A percentile compares a stretch with the other conserved stretches of the same genome.
Conservation (phyloP, 2,888 invertebrate genomes). For the Penaeus monodon region DNA sequence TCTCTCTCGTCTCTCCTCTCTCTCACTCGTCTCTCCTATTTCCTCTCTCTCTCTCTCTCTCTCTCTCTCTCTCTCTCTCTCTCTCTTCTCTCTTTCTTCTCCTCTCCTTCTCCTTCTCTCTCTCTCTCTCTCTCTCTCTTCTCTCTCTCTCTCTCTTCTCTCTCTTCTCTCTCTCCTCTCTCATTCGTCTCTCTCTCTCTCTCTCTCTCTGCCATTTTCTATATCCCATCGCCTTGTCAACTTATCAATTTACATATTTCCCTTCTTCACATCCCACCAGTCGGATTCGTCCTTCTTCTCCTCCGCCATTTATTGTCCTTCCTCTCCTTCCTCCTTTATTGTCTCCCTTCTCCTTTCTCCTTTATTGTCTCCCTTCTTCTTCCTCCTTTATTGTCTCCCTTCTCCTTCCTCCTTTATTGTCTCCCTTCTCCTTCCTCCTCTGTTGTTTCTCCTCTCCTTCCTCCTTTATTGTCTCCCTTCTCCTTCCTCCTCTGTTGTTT, state of each 20-base stretch:
- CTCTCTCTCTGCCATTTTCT: not conserved
- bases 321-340: not conserved
- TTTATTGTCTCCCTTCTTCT: not conserved
- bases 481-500: not conserved
- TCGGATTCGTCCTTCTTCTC: not conserved
- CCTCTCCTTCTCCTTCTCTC: not conserved
- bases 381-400: not conserved
- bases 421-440: not conserved
- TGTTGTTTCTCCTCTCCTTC: not conserved
- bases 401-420: not conserved
- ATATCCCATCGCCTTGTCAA: too few species aligned
- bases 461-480: not conserved
- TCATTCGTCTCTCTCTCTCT: slow-evolving; percentile 11
- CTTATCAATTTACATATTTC: too few species aligned
- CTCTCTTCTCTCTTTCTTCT: not conserved
- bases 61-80: not conserved
- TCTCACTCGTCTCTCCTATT: slow-evolving; percentile 7
- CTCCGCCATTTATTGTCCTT: not conserved
- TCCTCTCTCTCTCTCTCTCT: not conserved
- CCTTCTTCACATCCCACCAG: too few species aligned
- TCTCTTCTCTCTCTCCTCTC: slow-evolving; percentile 1
- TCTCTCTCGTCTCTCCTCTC: slow-evolving; percentile 18
- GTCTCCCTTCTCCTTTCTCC: not conserved
- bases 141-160: not conserved
- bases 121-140: not conserved